phyloP scores from a whole-genome alignment of 2,888 invertebrate species.

The Agrochola lychnidis region DNA sequence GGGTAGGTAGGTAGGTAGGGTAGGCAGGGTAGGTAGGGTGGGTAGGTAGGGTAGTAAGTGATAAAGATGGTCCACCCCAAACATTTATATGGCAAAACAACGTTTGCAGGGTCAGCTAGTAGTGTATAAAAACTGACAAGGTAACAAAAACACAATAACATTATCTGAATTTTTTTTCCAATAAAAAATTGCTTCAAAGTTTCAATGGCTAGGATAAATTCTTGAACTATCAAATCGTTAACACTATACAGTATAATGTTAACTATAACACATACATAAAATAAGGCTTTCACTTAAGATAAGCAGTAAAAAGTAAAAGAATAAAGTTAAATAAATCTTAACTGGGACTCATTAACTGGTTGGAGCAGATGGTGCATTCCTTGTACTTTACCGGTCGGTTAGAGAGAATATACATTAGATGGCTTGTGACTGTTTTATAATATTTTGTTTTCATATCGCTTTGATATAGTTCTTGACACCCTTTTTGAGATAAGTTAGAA shows the following conservation, averaged over 20 bases:
- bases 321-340: slow-evolving; percentile 65
- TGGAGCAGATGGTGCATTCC: slow-evolving; percentile 56
- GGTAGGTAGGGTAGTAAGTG: too few species aligned
- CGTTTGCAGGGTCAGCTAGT: too few species aligned
- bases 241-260: slow-evolving; percentile 4
- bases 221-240: slow-evolving; percentile 2
- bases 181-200: background rate
- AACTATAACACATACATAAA: slow-evolving; percentile 48
- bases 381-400: slow-evolving; percentile 60
- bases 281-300: slow-evolving; percentile 63
- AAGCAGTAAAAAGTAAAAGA: slow-evolving; percentile 63
- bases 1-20: too few species aligned
- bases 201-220: background rate
- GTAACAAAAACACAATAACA: background rate
- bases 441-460: too few species aligned
- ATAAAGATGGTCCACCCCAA: too few species aligned
- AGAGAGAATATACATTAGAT: slow-evolving; percentile 54
- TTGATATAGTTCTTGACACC: background rate
- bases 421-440: background rate
- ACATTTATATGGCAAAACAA: too few species aligned
- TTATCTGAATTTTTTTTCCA: background rate
- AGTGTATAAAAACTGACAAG: background rate
- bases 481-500: background rate
- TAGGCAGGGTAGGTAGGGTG: too few species aligned
- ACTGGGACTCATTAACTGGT: slow-evolving; percentile 63